Evolutionary conservation across 1,140 invertebrate genomes (phyloP), one percentile per base, ranked within the genome.

Genomic region (Sminthurinus signatus): DNA sequence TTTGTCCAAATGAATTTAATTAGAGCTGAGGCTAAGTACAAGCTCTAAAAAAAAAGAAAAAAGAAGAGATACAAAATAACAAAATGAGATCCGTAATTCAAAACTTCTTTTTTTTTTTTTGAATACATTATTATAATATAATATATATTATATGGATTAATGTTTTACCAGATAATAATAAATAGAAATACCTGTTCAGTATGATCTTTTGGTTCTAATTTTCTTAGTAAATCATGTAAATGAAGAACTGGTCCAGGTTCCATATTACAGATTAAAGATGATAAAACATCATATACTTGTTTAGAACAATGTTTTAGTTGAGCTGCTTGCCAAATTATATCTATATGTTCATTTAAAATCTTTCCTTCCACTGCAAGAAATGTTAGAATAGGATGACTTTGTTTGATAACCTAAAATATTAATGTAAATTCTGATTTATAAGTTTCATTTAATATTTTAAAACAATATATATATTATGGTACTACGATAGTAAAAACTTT

Each of bases 251-350:
- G 90, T 17, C 86, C 85, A 0, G 89, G 85, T 42, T 93, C 88
- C 59, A 96, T 76, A 75, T 93, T 89, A 75, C 94, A 92, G 0
- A 96, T 91, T 61, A 96, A 80, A 1, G 89, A 87, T 0, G 90
- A 89, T 29, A 96, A 76, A 2, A 94, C 80, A 77, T 96, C 93
- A 74, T 93, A 89, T 62, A 96, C 92, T 64, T 91, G 91, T 71
- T 91, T 88, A 4, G 89, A 87, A 75, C 92, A 96, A 75, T 96
- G 93, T 75, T 96, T 96, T 31, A 96, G 77, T 75, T 96, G 92
- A 2, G 91, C 89, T 10, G 93, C 89, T 73, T 88, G 86, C 93
- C 93, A 96, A 48, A 97, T 93, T 28, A 89, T 85, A 75, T 96
- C 91, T 65, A 96, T 86, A 73, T 97, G 91, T 64, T 92, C 89